These are phyloP conservation scores for Oceanites oceanicus DNA, from an alignment of 2,113 vertebrate species.

Conservation along the genomic window DNA sequence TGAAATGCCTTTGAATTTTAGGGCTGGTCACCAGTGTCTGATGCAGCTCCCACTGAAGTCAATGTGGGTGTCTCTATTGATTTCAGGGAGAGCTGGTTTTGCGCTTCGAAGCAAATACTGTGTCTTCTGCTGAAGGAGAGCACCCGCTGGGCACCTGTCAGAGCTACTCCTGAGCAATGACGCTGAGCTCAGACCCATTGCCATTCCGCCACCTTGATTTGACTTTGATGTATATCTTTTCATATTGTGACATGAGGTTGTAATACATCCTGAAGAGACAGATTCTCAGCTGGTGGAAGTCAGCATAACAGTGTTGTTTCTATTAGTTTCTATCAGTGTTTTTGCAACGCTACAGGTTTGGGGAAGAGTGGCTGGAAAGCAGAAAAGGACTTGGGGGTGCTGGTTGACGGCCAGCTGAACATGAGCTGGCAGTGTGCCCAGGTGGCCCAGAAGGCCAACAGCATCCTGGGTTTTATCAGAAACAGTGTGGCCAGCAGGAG, in stretches of 20 bases:
- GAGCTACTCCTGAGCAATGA: not conserved
- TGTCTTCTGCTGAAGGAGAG: not conserved
- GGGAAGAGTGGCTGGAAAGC: too few relatives aligned
- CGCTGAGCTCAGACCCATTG: rapidly evolving
- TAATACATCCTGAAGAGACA: not conserved
- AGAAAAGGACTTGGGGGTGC: too few relatives aligned
- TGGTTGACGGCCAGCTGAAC: too few relatives aligned
- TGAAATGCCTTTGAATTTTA: not conserved
- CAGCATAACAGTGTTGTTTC: not conserved
- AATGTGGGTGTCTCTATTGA: not conserved
- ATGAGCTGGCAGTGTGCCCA: too few relatives aligned
- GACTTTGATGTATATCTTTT: not conserved
- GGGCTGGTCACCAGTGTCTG: not conserved
- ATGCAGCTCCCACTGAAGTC: not conserved
- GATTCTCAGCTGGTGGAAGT: not conserved
- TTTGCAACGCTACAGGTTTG: too few relatives aligned
- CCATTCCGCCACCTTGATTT: not conserved
- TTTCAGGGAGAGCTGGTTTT: not conserved
- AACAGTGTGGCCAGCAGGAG: too few relatives aligned
- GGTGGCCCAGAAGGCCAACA: too few relatives aligned
- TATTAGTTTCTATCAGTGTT: not conserved
- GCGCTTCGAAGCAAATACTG: not conserved
- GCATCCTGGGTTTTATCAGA: too few relatives aligned
- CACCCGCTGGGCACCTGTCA: not conserved
- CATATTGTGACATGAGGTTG: not conserved